A percentile compares a stretch with the other conserved stretches of the same genome.
phyloP scores from a whole-genome alignment of 2,888 invertebrate genomes.

The Pammene fasciana region DNA sequence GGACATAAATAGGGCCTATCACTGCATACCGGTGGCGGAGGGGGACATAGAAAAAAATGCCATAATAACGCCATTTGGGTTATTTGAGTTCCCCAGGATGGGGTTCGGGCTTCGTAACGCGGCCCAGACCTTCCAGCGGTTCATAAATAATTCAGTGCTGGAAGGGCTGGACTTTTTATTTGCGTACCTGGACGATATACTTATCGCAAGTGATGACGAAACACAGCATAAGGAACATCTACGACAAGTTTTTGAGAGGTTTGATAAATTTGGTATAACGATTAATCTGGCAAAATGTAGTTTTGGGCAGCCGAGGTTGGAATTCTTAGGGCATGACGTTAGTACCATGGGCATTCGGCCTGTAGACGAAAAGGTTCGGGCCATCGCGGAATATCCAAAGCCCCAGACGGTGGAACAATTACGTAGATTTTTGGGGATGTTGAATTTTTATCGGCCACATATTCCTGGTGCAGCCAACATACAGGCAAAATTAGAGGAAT shows the following conservation, averaged over 20 bases:
- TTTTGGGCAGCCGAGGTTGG: conserved; percentile 31
- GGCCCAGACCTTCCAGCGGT: conserved; percentile 52
- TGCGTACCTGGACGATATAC: conserved; percentile 29
- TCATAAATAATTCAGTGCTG: conserved; percentile 44
- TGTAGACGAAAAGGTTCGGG: conserved; percentile 34
- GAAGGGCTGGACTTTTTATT: conserved; percentile 26
- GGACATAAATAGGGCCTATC: conserved; percentile 11
- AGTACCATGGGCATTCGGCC: conserved; percentile 23
- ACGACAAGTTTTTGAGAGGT: neutral
- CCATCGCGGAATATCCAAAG: conserved; percentile 40
- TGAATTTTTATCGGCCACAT: conserved; percentile 45
- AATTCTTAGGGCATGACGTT: conserved; percentile 29
- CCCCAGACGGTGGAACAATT: conserved; percentile 43
- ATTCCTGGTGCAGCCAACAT: conserved; percentile 32
- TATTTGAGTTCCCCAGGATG: neutral
- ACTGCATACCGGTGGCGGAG: conserved; percentile 3
- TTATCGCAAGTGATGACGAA: conserved; percentile 13
- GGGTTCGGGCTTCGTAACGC: conserved; percentile 54
- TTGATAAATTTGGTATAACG: conserved; percentile 33
- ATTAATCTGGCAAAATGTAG: conserved; percentile 41
- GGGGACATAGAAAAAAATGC: conserved; percentile 14
- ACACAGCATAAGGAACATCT: conserved; percentile 23
- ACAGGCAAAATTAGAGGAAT: neutral
- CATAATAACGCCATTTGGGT: neutral
- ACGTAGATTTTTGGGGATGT: conserved; percentile 44